A percentile compares a stretch with the other conserved stretches of the same genome.
These are phyloP conservation scores for Oopsacas minuta DNA, from an alignment of 37 sponge, comb jelly and placozoan species.

Conservation along the genomic window DNA sequence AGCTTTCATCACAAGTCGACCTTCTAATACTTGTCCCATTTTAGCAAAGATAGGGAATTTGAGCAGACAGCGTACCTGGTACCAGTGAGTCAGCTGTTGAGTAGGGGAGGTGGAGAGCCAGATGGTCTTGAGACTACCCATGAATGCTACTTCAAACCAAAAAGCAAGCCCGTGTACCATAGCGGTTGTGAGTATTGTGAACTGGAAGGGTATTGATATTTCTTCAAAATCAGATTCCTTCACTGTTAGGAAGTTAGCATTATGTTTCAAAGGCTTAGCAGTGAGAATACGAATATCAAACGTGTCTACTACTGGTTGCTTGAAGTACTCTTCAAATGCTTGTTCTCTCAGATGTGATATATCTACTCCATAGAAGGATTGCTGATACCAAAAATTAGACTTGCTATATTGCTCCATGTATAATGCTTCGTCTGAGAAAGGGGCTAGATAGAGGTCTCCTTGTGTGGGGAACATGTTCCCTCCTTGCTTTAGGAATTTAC, in stretches of 20 bases:
- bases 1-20: conserved; percentile 52
- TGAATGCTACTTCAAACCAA: conserved; percentile 95
- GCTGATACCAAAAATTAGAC: conserved; percentile 78
- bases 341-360: conserved; percentile 42
- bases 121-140: conserved; percentile 58
- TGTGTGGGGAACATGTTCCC: conserved; percentile 87
- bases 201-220: conserved; percentile 64
- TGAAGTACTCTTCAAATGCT: conserved; percentile 80
- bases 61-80: conserved; percentile 91
- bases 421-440: conserved; percentile 86
- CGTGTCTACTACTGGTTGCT: conserved; percentile 86
- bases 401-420: conserved; percentile 71
- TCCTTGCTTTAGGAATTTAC: conserved; percentile 81
- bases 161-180: conserved; percentile 90
- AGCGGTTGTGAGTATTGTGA: conserved; percentile 34
- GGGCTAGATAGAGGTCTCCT: conserved; percentile 74
- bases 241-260: conserved; percentile 57
- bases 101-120: conserved; percentile 91
- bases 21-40: conserved; percentile 52
- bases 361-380: conserved; percentile 79
- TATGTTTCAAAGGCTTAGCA: conserved; percentile 65
- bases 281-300: conserved; percentile 78
- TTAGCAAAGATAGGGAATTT: conserved; percentile 51
- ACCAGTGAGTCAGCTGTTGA: conserved; percentile 99
- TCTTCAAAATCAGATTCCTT: conserved; percentile 60